Percentiles rank a stretch among this genome's conserved stretches.
These are phyloP conservation scores for Orthosia gothica DNA, from an alignment of 2,888 invertebrate genomes.

Conservation along the genomic window DNA sequence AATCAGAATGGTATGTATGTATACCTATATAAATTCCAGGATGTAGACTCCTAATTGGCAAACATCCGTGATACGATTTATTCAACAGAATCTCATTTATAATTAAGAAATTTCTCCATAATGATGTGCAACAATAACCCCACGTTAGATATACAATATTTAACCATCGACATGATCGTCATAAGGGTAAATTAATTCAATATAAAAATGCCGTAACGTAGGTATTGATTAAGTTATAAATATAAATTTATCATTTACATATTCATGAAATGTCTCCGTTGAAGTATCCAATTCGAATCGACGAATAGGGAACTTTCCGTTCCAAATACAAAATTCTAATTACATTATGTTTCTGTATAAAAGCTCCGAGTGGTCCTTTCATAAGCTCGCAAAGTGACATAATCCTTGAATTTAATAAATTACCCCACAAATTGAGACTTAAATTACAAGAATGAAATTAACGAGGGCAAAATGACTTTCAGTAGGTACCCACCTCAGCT, in stretches of 20 bases:
- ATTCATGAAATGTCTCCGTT: constrained; percentile 46
- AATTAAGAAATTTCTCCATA: background rate
- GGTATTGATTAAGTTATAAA: constrained; percentile 43
- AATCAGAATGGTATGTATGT: background rate
- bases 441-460: constrained; percentile 58
- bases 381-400: constrained; percentile 50
- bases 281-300: constrained; percentile 51
- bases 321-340: constrained; percentile 60
- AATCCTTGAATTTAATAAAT: constrained; percentile 65
- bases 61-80: background rate
- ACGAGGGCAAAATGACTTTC: constrained; percentile 54
- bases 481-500: constrained; percentile 25
- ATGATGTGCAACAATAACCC: constrained; percentile 11
- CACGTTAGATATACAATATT: background rate
- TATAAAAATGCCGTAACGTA: constrained; percentile 8
- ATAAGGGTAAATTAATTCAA: constrained; percentile 10
- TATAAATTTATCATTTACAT: constrained; percentile 57
- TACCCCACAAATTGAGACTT: constrained; percentile 58
- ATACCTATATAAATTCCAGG: background rate
- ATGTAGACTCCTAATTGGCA: background rate
- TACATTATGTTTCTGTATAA: constrained; percentile 54
- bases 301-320: constrained; percentile 44
- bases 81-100: background rate
- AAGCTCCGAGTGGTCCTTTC: constrained; percentile 48
- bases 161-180: background rate